Percentiles rank a stretch among this genome's conserved stretches.
These are phyloP conservation scores for Thamnophis elegans DNA, from an alignment of 2,797 vertebrate species.

Conservation along the genomic window DNA sequence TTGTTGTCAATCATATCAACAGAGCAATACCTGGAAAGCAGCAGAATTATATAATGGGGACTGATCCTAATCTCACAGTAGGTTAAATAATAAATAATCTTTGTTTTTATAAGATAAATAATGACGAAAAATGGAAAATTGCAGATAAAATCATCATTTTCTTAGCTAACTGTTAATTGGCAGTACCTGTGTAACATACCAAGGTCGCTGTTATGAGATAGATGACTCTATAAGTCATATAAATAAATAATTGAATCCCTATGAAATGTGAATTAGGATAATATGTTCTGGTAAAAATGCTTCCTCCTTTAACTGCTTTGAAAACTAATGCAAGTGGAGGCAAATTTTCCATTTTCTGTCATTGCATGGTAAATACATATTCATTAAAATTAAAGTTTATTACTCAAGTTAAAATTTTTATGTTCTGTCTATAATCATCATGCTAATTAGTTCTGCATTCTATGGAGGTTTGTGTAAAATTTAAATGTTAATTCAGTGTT, in stretches of 20 bases:
- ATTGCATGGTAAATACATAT: not conserved
- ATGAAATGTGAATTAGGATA: not conserved
- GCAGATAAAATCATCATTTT: not conserved
- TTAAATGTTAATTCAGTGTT: not conserved
- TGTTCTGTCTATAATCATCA: not conserved
- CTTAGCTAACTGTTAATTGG: not conserved
- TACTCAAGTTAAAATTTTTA: not conserved
- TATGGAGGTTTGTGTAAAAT: no score
- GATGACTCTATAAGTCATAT: not conserved
- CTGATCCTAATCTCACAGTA: slow-evolving; percentile 82
- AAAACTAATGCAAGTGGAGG: not conserved
- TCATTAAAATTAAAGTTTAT: not conserved
- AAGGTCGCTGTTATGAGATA: not conserved
- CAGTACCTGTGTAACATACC: not conserved
- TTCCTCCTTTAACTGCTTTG: not conserved
- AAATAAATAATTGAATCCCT: not conserved
- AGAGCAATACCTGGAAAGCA: slow-evolving; percentile 73
- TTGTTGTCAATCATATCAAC: slow-evolving; percentile 89
- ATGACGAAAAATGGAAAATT: not conserved
- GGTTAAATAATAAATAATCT: slow-evolving; percentile 44
- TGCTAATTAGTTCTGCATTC: not conserved
- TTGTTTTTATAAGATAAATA: not conserved
- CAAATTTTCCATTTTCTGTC: not conserved
- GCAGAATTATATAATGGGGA: slow-evolving; percentile 89
- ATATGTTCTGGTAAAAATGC: not conserved